A percentile compares a stretch with the other conserved stretches of the same genome.
Conservation (phyloP, 2,888 invertebrate species). For the Choristoneura rosaceana region DNA sequence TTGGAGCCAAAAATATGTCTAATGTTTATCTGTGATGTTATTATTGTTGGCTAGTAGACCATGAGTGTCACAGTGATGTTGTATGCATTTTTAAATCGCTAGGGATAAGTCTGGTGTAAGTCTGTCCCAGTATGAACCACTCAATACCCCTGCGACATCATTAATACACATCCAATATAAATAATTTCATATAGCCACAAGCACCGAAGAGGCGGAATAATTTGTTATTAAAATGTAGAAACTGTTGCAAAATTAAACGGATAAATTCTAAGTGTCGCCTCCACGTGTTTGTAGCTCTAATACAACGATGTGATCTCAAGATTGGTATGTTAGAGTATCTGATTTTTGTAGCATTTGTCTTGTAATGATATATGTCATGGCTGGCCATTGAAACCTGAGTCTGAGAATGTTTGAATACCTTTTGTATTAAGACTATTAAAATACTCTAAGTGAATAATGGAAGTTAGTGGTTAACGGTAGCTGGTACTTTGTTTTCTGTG, state of each 20-base stretch:
- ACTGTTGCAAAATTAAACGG: not conserved
- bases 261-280: not conserved
- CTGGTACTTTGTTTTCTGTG: constrained; percentile 29
- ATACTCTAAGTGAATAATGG: constrained; percentile 37
- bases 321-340: constrained; percentile 49
- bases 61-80: constrained; percentile 35
- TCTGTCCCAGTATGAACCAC: not conserved
- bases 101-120: constrained; percentile 4
- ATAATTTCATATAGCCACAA: constrained; percentile 35
- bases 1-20: constrained; percentile 56
- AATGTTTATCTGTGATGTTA: constrained; percentile 62
- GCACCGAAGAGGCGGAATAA: not conserved
- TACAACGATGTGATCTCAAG: constrained; percentile 53
- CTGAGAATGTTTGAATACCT: constrained; percentile 26
- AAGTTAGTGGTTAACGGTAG: constrained; percentile 33
- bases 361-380: constrained; percentile 25
- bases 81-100: constrained; percentile 27
- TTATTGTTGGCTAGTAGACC: constrained; percentile 41
- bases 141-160: constrained; percentile 38
- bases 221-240: not conserved
- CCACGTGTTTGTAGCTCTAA: not conserved
- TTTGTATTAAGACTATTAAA: constrained; percentile 37
- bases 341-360: constrained; percentile 41
- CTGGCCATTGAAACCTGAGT: constrained; percentile 35
- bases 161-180: constrained; percentile 41